Conservation (phyloP, 2,113 vertebrate species). For the Nycticebus coucang region DNA sequence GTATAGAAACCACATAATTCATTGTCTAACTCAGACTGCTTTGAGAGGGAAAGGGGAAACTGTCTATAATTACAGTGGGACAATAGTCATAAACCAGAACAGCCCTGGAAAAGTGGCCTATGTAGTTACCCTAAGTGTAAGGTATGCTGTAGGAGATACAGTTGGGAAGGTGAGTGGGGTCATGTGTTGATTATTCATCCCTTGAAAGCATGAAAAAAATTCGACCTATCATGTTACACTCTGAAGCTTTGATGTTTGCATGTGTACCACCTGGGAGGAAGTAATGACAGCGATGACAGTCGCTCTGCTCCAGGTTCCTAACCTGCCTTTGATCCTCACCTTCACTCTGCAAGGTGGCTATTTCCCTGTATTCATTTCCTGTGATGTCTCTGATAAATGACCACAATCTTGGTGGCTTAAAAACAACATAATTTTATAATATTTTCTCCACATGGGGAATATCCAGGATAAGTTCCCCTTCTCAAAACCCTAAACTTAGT, state of each 20-base stretch:
- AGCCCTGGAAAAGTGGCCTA: background rate
- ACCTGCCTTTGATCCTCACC: background rate
- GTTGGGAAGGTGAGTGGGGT: background rate
- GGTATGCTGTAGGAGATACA: background rate
- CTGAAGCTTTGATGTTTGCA: background rate
- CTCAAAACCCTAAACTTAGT: background rate
- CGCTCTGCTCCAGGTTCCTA: background rate
- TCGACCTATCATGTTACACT: background rate
- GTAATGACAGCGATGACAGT: background rate
- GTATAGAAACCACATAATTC: background rate
- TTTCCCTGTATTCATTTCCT: background rate
- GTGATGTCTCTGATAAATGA: background rate
- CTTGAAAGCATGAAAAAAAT: background rate
- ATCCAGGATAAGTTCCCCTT: background rate
- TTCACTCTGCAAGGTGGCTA: background rate
- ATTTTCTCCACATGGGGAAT: background rate
- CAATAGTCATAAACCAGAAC: background rate
- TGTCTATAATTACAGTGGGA: background rate
- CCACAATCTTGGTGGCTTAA: background rate
- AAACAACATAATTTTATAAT: background rate
- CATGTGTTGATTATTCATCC: background rate
- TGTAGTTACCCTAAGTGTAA: background rate
- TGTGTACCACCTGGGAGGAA: background rate
- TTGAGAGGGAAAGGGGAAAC: background rate
- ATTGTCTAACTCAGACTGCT: background rate